Base-by-base conservation (phyloP, 1,140 invertebrate species). In the Tetramorium parvispinum region DNA sequence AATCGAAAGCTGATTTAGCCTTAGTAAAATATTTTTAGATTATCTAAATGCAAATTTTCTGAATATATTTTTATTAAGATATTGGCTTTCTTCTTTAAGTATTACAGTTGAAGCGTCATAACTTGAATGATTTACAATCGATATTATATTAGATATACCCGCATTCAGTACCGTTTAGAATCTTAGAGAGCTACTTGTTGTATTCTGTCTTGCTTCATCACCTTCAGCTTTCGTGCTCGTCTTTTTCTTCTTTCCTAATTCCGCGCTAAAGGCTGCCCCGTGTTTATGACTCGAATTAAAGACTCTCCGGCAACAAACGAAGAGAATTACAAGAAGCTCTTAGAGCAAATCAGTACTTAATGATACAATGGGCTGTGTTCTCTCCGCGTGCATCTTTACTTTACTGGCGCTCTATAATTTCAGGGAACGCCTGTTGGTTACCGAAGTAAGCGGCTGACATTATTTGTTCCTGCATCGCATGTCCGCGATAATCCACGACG, bases 71-170 rank as follows among this genome's bases (percentile, higher is more conserved):
- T 0, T 66, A 6, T 40, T 10, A 37, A 53, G 5, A 55, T n/a
- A 73, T 37, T 55, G 40, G 21, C 8, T 65, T 4, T 51, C 11
- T 43, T 3, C 46, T 24, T 27, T 83, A 86, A 86, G 89, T 81
- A 70, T 78, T 87, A 49, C 85, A 92, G 91, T 91, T 90, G 68
- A 94, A 92, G 92, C 92, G 90, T 86, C 66, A 88, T 85, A 90
- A 88, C 78, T 83, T 92, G 90, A 94, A 93, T 93, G 89, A 91
- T 92, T 94, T 93, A 93, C 93, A 94, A 93, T 92, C 92, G 81
- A 90, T 8, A 94, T 92, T 91, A 92, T 92, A 51, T 32, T 46
- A 92, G 88, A 93, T 93, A 92, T 89, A 92, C 86, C 90, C 8
- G 70, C 51, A 51, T 71, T 73, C 40, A 59, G 8, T 68, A 49